Percentiles rank a stretch among this genome's conserved stretches.
Conservation (phyloP, 2,797 vertebrate species). For the Typhlichthys subterraneus region DNA sequence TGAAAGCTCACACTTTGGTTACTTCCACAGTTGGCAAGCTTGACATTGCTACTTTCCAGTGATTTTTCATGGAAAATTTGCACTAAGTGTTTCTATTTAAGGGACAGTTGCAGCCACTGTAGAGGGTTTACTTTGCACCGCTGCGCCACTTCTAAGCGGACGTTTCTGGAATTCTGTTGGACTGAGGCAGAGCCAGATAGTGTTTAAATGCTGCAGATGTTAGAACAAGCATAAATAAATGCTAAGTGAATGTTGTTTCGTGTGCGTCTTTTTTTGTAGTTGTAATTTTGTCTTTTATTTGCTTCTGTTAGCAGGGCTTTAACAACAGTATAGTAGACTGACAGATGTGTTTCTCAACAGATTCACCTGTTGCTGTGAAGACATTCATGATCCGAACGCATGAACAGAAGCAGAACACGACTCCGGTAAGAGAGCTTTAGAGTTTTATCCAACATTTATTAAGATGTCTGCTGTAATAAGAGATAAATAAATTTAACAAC, state of each 20-base stretch:
- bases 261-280: background rate
- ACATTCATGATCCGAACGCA: slow-evolving; percentile 28
- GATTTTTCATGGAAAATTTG: slow-evolving; percentile 17
- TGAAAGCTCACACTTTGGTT: slow-evolving; percentile 48
- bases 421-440: slow-evolving; percentile 53
- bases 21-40: slow-evolving; percentile 12
- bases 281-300: background rate
- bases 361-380: slow-evolving; percentile 21
- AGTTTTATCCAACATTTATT: background rate
- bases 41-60: slow-evolving; percentile 11
- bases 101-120: slow-evolving; percentile 7
- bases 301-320: no score
- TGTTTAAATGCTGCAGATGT: no score
- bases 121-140: background rate
- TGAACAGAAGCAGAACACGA: slow-evolving; percentile 43
- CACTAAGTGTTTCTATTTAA: background rate
- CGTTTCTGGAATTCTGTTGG: background rate
- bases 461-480: background rate
- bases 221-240: no score
- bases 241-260: background rate
- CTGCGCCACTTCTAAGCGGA: background rate
- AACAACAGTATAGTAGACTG: background rate
- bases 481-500: background rate
- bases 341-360: slow-evolving; percentile 35
- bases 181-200: no score